A percentile compares a stretch with the other conserved stretches of the same genome.
Conservation (phyloP, 2,797 vertebrate species). For the Sebastes diaconus region DNA sequence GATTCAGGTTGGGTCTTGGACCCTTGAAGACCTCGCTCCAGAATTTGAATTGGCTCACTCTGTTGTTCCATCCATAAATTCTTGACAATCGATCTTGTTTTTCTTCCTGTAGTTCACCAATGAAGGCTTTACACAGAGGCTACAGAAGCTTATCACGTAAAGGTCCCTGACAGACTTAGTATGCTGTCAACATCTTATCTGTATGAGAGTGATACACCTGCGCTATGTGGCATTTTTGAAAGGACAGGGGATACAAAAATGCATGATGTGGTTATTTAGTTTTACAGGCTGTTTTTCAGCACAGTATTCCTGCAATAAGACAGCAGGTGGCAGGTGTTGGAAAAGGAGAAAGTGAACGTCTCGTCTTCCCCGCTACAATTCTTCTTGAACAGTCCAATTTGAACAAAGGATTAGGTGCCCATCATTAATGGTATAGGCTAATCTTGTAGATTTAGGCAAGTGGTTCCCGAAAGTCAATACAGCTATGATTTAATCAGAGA, state of each 20-base stretch:
- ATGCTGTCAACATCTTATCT: slow-evolving; percentile 51
- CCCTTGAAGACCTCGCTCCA: background rate
- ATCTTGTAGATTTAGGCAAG: slow-evolving; percentile 76
- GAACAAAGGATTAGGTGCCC: slow-evolving; percentile 74
- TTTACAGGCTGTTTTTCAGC: slow-evolving; percentile 38
- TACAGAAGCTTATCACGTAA: slow-evolving; percentile 11
- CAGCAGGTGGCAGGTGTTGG: slow-evolving; percentile 53
- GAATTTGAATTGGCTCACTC: background rate
- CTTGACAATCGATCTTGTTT: slow-evolving; percentile 15
- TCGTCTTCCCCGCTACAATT: slow-evolving; percentile 27
- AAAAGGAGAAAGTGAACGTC: slow-evolving; percentile 38
- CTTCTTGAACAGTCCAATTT: slow-evolving; percentile 65
- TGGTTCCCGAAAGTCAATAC: slow-evolving; percentile 71
- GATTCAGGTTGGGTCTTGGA: background rate
- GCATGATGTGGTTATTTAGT: slow-evolving; percentile 39
- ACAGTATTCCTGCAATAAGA: background rate
- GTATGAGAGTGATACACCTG: slow-evolving; percentile 15
- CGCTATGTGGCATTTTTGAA: slow-evolving; percentile 31
- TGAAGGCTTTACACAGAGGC: background rate
- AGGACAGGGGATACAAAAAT: slow-evolving; percentile 41
- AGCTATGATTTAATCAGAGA: slow-evolving; percentile 70
- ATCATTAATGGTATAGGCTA: slow-evolving; percentile 68
- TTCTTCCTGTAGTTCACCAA: slow-evolving; percentile 10
- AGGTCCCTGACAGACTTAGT: slow-evolving; percentile 9
- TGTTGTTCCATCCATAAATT: background rate